Evolutionary conservation across 1,140 invertebrate species (phyloP).

Genomic region (Drosophila nigromelanica): DNA sequence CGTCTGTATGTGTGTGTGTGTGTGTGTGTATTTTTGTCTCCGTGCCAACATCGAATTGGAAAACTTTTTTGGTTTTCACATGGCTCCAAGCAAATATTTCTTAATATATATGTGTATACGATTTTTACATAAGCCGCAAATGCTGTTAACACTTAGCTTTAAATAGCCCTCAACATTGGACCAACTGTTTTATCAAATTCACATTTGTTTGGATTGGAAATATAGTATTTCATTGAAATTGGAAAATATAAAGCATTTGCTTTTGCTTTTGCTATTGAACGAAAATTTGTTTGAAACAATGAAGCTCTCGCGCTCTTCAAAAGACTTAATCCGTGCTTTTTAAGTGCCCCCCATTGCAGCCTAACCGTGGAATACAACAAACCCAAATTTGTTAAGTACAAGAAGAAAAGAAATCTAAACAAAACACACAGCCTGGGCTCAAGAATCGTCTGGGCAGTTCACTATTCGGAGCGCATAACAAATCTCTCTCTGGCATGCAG

Average conservation of each 20-base stretch:
- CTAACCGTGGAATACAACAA: not conserved
- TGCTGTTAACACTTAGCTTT: not conserved
- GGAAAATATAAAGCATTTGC: not conserved
- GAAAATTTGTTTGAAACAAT: constrained; percentile 2
- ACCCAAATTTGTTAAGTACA: constrained; percentile 11
- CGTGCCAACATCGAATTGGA: constrained; percentile 31
- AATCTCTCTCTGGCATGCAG: constrained; percentile 38
- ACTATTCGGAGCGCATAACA: constrained; percentile 37
- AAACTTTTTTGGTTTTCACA: constrained; percentile 26
- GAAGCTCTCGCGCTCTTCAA: constrained; percentile 4
- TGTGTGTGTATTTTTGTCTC: constrained; percentile 22
- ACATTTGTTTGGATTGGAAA: not conserved
- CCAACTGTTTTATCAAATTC: not conserved
- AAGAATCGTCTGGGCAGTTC: constrained; percentile 46
- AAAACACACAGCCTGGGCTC: constrained; percentile 28
- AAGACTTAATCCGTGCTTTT: constrained; percentile 13
- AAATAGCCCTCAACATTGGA: not conserved
- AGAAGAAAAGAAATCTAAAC: constrained; percentile 10
- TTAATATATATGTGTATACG: constrained; percentile 11
- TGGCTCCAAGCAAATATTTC: constrained; percentile 31
- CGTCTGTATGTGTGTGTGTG: not conserved
- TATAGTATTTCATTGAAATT: not conserved
- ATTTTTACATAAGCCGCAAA: constrained; percentile 26
- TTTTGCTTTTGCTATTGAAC: not conserved
- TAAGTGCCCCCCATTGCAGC: constrained; percentile 11